A percentile compares a stretch with the other conserved stretches of the same genome.
phyloP scores from a whole-genome alignment of 1,140 invertebrate species.

The Cherax quadricarinatus region DNA sequence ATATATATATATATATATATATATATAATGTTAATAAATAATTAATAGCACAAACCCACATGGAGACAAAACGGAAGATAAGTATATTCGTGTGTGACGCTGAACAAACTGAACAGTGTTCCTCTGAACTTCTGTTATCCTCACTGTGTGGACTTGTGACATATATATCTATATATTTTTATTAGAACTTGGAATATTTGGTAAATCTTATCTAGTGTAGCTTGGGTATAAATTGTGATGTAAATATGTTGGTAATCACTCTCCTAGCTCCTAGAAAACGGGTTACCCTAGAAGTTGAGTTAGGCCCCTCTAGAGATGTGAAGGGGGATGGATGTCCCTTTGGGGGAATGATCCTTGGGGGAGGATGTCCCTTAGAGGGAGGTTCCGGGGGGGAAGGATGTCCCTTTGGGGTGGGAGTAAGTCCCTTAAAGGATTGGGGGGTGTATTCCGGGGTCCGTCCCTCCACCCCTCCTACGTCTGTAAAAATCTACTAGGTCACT shows the following conservation, averaged over 20 bases:
- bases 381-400: not conserved
- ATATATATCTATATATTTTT: conserved; percentile 1
- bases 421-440: no score
- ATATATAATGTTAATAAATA: no score
- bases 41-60: not conserved
- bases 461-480: no score
- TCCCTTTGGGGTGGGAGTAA: no score
- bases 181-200: conserved; percentile 7
- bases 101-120: no score
- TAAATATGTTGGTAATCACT: no score
- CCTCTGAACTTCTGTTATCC: not conserved
- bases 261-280: no score
- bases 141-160: not conserved
- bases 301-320: not conserved
- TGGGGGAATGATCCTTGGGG: not conserved
- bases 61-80: not conserved
- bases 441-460: no score
- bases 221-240: not conserved
- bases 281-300: not conserved
- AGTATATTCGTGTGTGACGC: not conserved
- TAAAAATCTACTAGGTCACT: no score
- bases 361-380: conserved; percentile 28
- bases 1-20: no score
- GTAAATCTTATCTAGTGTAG: not conserved
- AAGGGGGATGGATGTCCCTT: no score